Conservation (phyloP, 2,113 vertebrate genomes). For the Cyprinodon variegatus region DNA sequence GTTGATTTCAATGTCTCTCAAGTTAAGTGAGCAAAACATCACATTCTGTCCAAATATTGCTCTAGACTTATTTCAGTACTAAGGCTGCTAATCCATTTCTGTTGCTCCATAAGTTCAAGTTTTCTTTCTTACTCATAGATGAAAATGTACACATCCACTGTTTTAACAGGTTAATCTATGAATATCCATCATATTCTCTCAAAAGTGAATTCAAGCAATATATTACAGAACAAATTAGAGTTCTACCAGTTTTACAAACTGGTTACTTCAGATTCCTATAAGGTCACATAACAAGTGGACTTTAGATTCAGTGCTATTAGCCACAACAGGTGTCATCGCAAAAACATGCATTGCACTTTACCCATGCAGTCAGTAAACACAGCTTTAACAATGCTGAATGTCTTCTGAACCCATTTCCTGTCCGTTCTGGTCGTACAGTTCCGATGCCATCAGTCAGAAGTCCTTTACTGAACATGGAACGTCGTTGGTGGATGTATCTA, state of each 20-base stretch:
- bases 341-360: conserved; percentile 63
- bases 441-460: not conserved
- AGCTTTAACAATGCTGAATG: conserved; percentile 8
- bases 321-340: conserved; percentile 25
- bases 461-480: conserved; percentile 1
- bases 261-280: conserved; percentile 3
- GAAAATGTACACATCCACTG: conserved; percentile 13
- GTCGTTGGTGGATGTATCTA: not conserved
- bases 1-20: not conserved
- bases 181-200: conserved; percentile 14
- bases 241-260: conserved; percentile 21
- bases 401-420: conserved; percentile 8
- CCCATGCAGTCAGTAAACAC: conserved; percentile 56
- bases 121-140: not conserved
- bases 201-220: conserved; percentile 13
- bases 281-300: conserved; percentile 9
- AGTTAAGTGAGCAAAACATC: not conserved
- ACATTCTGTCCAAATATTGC: not conserved
- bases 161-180: conserved; percentile 5
- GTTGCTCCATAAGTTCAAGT: not conserved
- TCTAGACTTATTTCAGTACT: not conserved
- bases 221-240: conserved; percentile 10
- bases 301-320: conserved; percentile 25
- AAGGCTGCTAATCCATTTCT: conserved; percentile 7
- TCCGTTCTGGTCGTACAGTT: not conserved